These are phyloP conservation scores for Muntiacus reevesi DNA, from an alignment of 2,113 vertebrate species.

Conservation along the genomic window DNA sequence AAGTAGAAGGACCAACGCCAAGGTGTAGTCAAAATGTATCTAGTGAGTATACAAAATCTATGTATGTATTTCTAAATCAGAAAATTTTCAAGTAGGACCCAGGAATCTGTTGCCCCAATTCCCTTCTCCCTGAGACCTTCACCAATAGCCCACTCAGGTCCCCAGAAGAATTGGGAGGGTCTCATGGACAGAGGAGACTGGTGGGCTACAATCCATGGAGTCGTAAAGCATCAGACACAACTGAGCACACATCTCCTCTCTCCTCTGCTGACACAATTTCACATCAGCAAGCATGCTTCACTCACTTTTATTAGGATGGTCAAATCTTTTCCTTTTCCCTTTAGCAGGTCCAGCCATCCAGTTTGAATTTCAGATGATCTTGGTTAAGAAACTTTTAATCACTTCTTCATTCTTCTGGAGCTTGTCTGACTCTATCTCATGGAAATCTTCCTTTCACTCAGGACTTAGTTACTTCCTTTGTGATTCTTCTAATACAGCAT, in stretches of 20 bases:
- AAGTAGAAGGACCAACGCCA: not conserved
- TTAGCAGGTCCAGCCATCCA: not conserved
- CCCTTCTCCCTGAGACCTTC: not conserved
- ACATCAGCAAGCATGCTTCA: accelerated
- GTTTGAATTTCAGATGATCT: not conserved
- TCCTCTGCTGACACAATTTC: not conserved
- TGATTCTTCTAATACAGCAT: not conserved
- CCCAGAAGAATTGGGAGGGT: not conserved
- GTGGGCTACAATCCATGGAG: not conserved
- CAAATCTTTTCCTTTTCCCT: not conserved
- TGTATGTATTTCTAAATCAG: not conserved
- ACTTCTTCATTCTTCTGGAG: not conserved
- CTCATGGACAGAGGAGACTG: not conserved
- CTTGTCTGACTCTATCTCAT: not conserved
- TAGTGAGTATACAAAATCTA: not conserved
- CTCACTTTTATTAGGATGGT: too few relatives aligned
- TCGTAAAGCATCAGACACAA: not conserved
- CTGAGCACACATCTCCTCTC: not conserved
- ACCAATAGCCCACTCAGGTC: not conserved
- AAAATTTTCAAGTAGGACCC: not conserved
- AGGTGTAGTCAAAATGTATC: not conserved
- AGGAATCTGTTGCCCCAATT: not conserved
- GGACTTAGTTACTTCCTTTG: not conserved
- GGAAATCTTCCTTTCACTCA: not conserved
- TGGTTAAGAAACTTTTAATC: not conserved